Evolutionary conservation across 2,888 invertebrate genomes (phyloP), one percentile per base, ranked within the genome.

Genomic region (Philaethria dido): DNA sequence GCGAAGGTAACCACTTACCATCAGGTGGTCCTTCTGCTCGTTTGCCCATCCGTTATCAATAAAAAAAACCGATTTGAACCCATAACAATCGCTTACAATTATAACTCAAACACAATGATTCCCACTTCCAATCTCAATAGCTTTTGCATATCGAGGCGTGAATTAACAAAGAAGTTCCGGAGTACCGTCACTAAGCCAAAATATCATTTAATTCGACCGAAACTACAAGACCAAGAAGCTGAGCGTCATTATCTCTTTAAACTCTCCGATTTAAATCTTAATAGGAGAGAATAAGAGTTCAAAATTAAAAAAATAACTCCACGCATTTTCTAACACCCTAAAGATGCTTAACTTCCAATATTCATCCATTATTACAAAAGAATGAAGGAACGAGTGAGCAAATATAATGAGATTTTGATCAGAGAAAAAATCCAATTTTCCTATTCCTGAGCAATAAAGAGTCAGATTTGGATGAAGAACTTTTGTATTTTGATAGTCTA

Each of bases 121-220:
- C 25, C 20, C 39, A 55, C 55, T 18, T 57, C 42, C 36, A 70
- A 73, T 63, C 71, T 69, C 72, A 69, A 68, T 72, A 68, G 50
- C 69, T 69, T 73, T 69, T 73, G 69, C 66, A 68, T 69, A 69
- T 70, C 67, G 69, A 85, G 82, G 87, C 84, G 88, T 87, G 84
- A 89, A 84, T 84, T 65, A 72, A 74, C 79, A 79, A 87, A 88
- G 86, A 87, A 81, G 87, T 88, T 84, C 80, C 75, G 77, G 80
- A 81, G 77, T 78, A 52, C 52, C 48, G n/a, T 2, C 25, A n/a
- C 50, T 8, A 22, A n/a, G n/a, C 48, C 20, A 22, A 8, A 91
- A 92, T 92, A 91, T 89, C 83, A 88, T 92, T 92, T 92, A 92
- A 92, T 91, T 88, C 75, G 80, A 79, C 77, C 74, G 76, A 75